Base-by-base conservation (phyloP, 2,113 vertebrate genomes). In the Acrocephalus arundinaceus region DNA sequence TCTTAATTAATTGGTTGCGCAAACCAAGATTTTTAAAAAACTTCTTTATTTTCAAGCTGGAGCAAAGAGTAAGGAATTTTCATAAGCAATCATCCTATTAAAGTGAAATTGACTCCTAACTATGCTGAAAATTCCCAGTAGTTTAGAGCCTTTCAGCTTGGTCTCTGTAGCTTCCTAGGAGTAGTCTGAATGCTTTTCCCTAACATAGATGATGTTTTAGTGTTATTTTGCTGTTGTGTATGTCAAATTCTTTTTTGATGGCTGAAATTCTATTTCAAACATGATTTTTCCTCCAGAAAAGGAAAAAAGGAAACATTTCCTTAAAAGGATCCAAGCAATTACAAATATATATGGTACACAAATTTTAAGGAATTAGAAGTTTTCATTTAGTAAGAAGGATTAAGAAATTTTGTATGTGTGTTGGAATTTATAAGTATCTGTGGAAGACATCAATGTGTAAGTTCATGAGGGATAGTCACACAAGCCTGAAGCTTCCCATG, bases 401-500 rank as follows among this genome's bases (percentile, higher is more conserved):
- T 73, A 49, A 37, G 21, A 37, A 39, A 45, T 17, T 35, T 54
- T 31, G 8, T 9, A 33, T 51, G 13, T 7, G 6, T 16, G 5
- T 33, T 37, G 65, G 6, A 30, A 12, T 55, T 82, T 46, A 41
- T 65, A 58, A 75, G 31, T 41, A 85, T 13, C 8, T 73, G 6
- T 13, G 33, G 20, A 49, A 55, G 11, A 20, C 1, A 6, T 13
- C 16, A 7, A 4, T 1, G 4, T 33, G 15, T 55, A 71, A 58
- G 13, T 4, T 62, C 33, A 12, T 2, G 18, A 45, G 54, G 41
- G 24, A 5, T 2, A n/a, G 39, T 13, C 39, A 11, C 0, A 18
- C 23, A n/a, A 63, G 16, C 22, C 35, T 66, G 46, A 13, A 2
- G 8, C 11, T 35, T 61, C 11, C 10, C 2, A 19, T 16, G 39